phyloP scores from a whole-genome alignment of 2,888 invertebrate genomes.

The Tachina fera region DNA sequence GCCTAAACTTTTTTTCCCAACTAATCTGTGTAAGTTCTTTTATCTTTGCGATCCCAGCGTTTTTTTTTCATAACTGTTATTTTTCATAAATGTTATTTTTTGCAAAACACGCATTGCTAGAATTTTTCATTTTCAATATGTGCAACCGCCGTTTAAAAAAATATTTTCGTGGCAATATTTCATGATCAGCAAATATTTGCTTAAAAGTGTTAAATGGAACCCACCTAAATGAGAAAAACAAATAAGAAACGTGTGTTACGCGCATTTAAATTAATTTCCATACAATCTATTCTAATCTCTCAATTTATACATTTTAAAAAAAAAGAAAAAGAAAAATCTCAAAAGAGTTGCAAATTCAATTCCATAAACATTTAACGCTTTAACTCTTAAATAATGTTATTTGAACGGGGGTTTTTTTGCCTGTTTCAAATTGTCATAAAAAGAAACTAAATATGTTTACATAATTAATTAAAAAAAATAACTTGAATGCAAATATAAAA shows the following conservation, averaged over 20 bases:
- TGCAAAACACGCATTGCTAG: not conserved
- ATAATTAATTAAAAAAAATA: slow-evolving; percentile 79
- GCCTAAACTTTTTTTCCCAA: no score
- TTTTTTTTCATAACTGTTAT: no score
- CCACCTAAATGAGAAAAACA: slow-evolving; percentile 41
- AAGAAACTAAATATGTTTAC: slow-evolving; percentile 76
- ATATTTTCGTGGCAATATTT: slow-evolving; percentile 29
- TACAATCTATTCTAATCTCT: slow-evolving; percentile 75
- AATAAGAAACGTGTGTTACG: slow-evolving; percentile 46
- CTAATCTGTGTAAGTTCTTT: no score
- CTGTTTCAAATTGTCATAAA: slow-evolving; percentile 28
- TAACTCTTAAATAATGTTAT: not conserved
- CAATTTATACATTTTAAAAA: slow-evolving; percentile 77
- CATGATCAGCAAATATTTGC: slow-evolving; percentile 65
- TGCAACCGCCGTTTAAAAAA: slow-evolving; percentile 25
- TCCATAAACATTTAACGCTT: slow-evolving; percentile 76
- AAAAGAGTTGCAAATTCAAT: slow-evolving; percentile 79
- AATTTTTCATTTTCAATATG: not conserved
- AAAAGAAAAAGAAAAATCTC: slow-evolving; percentile 19
- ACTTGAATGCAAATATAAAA: slow-evolving; percentile 66
- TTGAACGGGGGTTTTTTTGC: not conserved
- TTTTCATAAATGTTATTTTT: no score
- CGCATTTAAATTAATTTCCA: slow-evolving; percentile 51
- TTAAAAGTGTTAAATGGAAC: slow-evolving; percentile 65
- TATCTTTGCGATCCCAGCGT: no score